Percentiles rank a stretch among this genome's conserved stretches.
Evolutionary conservation across 2,888 invertebrate species (phyloP).

Genomic region (Acanthococcus lagerstroemiae): DNA sequence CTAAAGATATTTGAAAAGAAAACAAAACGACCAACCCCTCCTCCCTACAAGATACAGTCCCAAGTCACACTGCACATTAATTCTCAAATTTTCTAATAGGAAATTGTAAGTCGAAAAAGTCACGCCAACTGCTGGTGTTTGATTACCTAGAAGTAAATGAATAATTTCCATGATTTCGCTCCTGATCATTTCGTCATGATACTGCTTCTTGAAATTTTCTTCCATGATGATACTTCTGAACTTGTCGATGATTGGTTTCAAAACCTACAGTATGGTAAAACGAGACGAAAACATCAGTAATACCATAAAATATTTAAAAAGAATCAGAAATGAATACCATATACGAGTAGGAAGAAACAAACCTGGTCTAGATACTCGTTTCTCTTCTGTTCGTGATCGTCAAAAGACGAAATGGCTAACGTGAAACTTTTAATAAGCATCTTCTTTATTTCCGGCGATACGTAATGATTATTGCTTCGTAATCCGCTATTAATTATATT

Average conservation of each 20-base stretch:
- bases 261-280: constrained; percentile 40
- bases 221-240: constrained; percentile 48
- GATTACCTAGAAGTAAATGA: constrained; percentile 61
- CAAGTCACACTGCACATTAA: too few relatives aligned
- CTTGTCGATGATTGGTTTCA: constrained; percentile 48
- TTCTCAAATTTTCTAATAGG: too few relatives aligned
- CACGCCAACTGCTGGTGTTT: too few relatives aligned
- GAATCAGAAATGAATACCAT: background rate
- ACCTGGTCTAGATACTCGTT: constrained; percentile 15
- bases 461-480: constrained; percentile 7
- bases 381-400: constrained; percentile 10
- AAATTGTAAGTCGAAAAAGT: too few relatives aligned
- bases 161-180: constrained; percentile 61
- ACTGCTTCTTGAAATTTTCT: constrained; percentile 47
- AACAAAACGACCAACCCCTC: too few relatives aligned
- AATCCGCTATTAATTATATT: constrained; percentile 20
- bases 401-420: constrained; percentile 1
- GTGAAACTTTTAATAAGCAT: constrained; percentile 15
- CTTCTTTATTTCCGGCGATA: constrained; percentile 15
- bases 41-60: too few relatives aligned
- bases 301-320: background rate
- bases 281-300: background rate
- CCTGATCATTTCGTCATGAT: constrained; percentile 54
- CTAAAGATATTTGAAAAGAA: too few relatives aligned
- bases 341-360: too few relatives aligned